These are phyloP conservation scores for Eurypyga helias DNA, from an alignment of 2,113 vertebrate species.

Conservation along the genomic window DNA sequence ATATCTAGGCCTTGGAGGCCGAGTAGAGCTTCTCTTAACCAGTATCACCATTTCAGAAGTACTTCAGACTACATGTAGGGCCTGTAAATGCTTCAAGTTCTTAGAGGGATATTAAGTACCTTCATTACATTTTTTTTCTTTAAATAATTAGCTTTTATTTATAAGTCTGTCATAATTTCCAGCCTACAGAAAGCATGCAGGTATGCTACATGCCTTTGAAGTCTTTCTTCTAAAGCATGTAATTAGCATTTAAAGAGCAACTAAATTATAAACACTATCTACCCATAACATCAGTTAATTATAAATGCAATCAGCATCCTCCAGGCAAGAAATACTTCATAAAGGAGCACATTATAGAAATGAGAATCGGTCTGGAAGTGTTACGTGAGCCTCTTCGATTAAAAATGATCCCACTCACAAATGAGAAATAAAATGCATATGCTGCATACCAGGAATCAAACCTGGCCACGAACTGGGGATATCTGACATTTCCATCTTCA, in stretches of 20 bases:
- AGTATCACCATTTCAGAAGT: neutral
- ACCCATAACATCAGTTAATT: neutral
- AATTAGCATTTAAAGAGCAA: neutral
- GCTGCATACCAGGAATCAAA: conserved; percentile 61
- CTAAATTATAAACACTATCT: neutral
- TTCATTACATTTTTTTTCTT: neutral
- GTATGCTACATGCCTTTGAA: neutral
- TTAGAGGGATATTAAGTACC: neutral
- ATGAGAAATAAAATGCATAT: conserved; percentile 33
- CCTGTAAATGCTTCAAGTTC: neutral
- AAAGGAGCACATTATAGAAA: neutral
- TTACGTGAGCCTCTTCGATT: neutral
- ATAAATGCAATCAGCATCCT: neutral
- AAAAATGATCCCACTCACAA: conserved; percentile 39
- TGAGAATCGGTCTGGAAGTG: neutral
- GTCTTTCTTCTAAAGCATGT: neutral
- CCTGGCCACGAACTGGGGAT: conserved; percentile 57
- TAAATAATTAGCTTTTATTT: neutral
- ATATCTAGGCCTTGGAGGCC: neutral
- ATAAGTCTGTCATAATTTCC: neutral
- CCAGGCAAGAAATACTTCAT: neutral
- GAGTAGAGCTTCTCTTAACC: neutral
- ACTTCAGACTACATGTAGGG: neutral
- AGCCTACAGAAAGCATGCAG: neutral
- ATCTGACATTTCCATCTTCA: conserved; percentile 83